A percentile compares a stretch with the other conserved stretches of the same genome.
Evolutionary conservation across 2,113 vertebrate species (phyloP).

Genomic region (Lucifuga dentata): DNA sequence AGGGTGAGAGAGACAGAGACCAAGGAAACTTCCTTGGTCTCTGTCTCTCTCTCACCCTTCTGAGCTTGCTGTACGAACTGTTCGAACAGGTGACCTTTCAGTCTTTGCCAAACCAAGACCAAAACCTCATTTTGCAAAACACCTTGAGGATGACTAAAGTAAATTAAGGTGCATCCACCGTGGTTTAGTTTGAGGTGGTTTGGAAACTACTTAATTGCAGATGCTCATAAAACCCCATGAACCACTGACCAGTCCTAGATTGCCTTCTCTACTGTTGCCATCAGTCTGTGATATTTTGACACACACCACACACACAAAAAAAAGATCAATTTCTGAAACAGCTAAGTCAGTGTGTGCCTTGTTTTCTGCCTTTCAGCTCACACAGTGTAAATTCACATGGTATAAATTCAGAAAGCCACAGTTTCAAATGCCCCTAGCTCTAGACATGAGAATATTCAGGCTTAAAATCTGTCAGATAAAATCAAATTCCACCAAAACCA

Average conservation of each 20-base stretch:
- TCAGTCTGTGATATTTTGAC: too few relatives aligned
- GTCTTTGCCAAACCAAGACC: constrained; percentile 41
- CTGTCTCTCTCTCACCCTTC: too few relatives aligned
- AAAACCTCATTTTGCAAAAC: constrained; percentile 54
- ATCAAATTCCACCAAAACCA: constrained; percentile 48
- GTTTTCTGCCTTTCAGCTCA: constrained; percentile 8
- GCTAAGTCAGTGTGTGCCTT: not conserved
- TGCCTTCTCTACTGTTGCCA: constrained; percentile 4
- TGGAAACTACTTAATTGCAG: constrained; percentile 18
- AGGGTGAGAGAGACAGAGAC: constrained; percentile 44
- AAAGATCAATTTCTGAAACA: constrained; percentile 12
- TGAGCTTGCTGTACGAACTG: too few relatives aligned
- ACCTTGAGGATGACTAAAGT: constrained; percentile 17
- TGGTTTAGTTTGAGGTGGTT: constrained; percentile 11
- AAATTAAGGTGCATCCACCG: constrained; percentile 35
- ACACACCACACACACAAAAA: not conserved
- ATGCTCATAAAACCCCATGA: constrained; percentile 1
- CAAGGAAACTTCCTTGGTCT: too few relatives aligned
- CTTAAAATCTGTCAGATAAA: constrained; percentile 42
- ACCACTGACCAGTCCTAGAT: not conserved
- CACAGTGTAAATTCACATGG: constrained; percentile 5
- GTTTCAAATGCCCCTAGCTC: constrained; percentile 14
- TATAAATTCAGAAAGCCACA: constrained; percentile 15
- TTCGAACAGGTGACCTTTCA: constrained; percentile 65
- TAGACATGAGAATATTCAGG: constrained; percentile 43